Evolutionary conservation across 2,888 invertebrate species (phyloP).

Genomic region (Germaria angustata): DNA sequence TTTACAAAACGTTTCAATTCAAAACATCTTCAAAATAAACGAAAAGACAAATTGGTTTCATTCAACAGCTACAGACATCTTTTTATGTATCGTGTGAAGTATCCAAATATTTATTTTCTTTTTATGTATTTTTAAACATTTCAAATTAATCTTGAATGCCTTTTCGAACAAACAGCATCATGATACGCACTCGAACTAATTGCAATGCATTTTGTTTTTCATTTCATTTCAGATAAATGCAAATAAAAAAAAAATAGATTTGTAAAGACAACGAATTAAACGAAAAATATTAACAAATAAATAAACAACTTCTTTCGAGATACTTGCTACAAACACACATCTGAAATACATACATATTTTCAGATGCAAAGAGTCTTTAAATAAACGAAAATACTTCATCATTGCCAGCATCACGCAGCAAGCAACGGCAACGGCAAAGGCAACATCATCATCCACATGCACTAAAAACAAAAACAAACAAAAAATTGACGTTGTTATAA

Average conservation of each 20-base stretch:
- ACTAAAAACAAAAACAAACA: too few relatives aligned
- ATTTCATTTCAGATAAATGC: slow-evolving; percentile 41
- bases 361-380: slow-evolving; percentile 28
- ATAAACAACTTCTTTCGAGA: slow-evolving; percentile 43
- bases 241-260: slow-evolving; percentile 25
- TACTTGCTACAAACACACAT: not conserved
- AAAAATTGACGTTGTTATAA: slow-evolving; percentile 54
- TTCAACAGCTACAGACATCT: too few relatives aligned
- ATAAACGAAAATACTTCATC: slow-evolving; percentile 33
- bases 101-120: slow-evolving; percentile 37
- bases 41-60: slow-evolving; percentile 1
- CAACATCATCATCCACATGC: not conserved
- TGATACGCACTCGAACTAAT: slow-evolving; percentile 26
- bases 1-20: not conserved
- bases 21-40: not conserved
- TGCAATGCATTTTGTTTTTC: slow-evolving; percentile 35
- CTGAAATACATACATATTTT: not conserved
- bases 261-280: slow-evolving; percentile 64
- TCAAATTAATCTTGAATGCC: slow-evolving; percentile 26
- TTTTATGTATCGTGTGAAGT: too few relatives aligned
- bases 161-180: not conserved
- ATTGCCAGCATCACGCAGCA: slow-evolving; percentile 26
- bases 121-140: slow-evolving; percentile 37
- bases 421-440: slow-evolving; percentile 1
- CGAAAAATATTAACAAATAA: slow-evolving; percentile 55